Base-by-base conservation (phyloP, 1,140 invertebrate genomes). In the Trypoxylus dichotomus region DNA sequence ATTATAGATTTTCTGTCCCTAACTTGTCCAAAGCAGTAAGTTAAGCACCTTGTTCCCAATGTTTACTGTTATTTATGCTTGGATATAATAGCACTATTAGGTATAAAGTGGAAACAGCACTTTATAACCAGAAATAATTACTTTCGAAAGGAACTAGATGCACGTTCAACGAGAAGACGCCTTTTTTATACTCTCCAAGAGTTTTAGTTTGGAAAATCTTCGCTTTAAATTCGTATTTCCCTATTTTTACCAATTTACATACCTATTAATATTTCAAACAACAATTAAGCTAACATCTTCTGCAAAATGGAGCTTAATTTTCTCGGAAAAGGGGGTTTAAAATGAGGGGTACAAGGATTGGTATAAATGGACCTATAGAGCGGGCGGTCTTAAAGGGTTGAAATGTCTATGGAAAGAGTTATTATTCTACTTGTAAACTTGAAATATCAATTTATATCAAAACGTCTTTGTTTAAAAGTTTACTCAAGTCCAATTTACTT, bases 381-480 rank as follows among this genome's bases (percentile, higher is more conserved):
- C 60, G 60, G 60, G 21, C 19, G 60, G 60, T 24, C n/a, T 25
- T 27, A 63, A 24, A 63, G 60, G 60, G 60, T 24, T 63, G 60
- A 63, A 24, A 11, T 25, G 60, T 63, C 60, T 63, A 63, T 63
- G 60, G 60, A 24, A 63, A 27, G 60, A 63, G 60, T 63, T 63
- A 63, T 63, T 27, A 63, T 63, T 63, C 60, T 63, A 63, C 60
- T 63, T 63, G 60, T 63, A 63, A 63, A 63, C 60, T 63, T 63
- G 60, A 63, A 63, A 63, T 63, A 63, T 63, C 60, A 63, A 63
- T 63, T 63, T 63, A 63, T 63, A 63, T 63, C 25, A 63, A 24
- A 63, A 63, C 60, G 60, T 24, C 60, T 63, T 63, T 63, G 60
- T 63, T 63, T 63, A 63, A 63, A 63, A 63, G 60, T 63, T 63